Evolutionary conservation across 1,140 invertebrate species (phyloP).

Genomic region (Atopsyche davidsoni): DNA sequence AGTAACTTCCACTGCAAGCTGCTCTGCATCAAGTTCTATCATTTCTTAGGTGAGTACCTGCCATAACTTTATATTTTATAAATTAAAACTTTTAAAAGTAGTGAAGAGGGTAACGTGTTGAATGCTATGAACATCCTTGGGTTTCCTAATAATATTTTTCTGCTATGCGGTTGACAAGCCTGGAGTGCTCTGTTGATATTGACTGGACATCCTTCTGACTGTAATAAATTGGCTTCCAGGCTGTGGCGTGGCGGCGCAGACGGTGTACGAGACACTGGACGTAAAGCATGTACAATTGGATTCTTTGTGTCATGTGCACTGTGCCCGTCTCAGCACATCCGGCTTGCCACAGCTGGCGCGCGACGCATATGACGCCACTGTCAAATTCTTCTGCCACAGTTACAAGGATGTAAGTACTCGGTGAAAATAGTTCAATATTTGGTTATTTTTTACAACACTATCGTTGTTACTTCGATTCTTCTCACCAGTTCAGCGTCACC

Average conservation of each 20-base stretch:
- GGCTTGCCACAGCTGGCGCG: slow-evolving; percentile 62
- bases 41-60: slow-evolving; percentile 55
- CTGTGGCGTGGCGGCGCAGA: slow-evolving; percentile 61
- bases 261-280: slow-evolving; percentile 67
- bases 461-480: too few species aligned
- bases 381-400: slow-evolving; percentile 82
- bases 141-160: too few species aligned
- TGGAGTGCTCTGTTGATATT: too few species aligned
- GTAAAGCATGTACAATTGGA: slow-evolving; percentile 93
- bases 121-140: too few species aligned
- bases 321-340: slow-evolving; percentile 61
- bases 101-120: too few species aligned
- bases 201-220: too few species aligned
- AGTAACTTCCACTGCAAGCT: slow-evolving; percentile 75
- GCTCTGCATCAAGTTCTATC: slow-evolving; percentile 65
- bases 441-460: too few species aligned
- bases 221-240: slow-evolving; percentile 43
- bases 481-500: too few species aligned
- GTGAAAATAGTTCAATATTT: too few species aligned
- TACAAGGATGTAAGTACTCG: slow-evolving; percentile 71
- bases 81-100: too few species aligned
- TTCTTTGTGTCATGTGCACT: slow-evolving; percentile 80
- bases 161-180: too few species aligned
- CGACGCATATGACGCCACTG: slow-evolving; percentile 60
- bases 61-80: too few species aligned